Base-by-base conservation (phyloP, 35 echinoderm and acorn worm genomes). In the Patiria miniata region DNA sequence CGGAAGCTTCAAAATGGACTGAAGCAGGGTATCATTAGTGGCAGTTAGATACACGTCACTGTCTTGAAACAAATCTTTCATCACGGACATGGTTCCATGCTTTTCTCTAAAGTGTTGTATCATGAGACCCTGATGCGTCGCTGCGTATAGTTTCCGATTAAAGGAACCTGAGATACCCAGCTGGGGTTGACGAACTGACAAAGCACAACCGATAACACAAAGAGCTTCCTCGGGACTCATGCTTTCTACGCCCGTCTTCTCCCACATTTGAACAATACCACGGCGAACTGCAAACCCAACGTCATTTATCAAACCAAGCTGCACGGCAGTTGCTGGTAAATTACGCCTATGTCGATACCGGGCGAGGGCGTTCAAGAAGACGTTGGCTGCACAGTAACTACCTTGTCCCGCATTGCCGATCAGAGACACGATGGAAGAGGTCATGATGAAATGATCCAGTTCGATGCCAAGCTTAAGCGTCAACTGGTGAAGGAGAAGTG, bases 381-480 rank as follows among this genome's bases (percentile, higher is more conserved):
- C 58, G 58, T 94, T 94, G 58, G 93, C 93, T 37, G 85, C n/a
- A 53, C 77, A 90, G 36, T 94, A 94, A 73, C 59, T 87, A 1
- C 57, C 87, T 59, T 94, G 93, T 26, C 92, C 93, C 17, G 83
- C 57, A 83, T 94, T 94, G 1, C 93, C 93, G 5, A 94, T 18
- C 15, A 83, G 54, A 33, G 83, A 40, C 17, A 87, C 83, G 39
- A 94, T 42, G 0, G 93, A 94, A n/a, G 93, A 94, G n/a, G 80
- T 51, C 10, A 86, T 36, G 5, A 90, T 83, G 77, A 94, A 94
- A 36, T 86, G 23, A 58, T 86, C 86, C 0, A 94, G 77, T 19
- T 50, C 26, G 6, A 90, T 86, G 9, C 77, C 55, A 14, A 94
- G 32, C 54, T 86, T 86, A 37, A 32, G 19, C 10, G 93, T 90